These are phyloP conservation scores for Chaetodon auriga DNA, from an alignment of 2,113 vertebrate species.

Conservation along the genomic window DNA sequence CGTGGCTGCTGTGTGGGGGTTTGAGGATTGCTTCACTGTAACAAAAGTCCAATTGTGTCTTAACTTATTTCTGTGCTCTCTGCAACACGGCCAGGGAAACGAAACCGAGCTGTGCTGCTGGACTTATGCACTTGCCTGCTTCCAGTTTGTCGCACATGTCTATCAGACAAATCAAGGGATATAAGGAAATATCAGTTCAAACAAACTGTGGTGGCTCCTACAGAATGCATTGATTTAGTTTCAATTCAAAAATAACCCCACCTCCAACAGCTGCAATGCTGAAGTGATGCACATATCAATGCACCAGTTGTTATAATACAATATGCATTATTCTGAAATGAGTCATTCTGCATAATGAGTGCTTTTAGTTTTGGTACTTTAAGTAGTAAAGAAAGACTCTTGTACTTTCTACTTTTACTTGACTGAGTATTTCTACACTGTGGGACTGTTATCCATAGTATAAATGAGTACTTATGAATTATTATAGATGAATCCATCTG, in stretches of 20 bases:
- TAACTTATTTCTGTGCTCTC: slow-evolving; percentile 32
- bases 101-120: neutral
- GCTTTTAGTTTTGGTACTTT: neutral
- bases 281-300: neutral
- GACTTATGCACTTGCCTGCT: neutral
- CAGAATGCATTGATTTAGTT: too few species aligned
- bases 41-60: slow-evolving; percentile 67
- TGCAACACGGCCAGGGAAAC: slow-evolving; percentile 14
- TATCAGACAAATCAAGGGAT: neutral
- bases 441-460: neutral
- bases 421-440: neutral
- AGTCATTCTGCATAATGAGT: too few species aligned
- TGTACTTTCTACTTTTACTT: neutral
- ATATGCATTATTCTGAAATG: neutral
- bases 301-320: neutral
- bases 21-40: slow-evolving; percentile 30
- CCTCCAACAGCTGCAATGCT: neutral
- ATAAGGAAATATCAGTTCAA: too few species aligned
- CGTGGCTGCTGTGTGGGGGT: slow-evolving; percentile 46
- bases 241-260: too few species aligned
- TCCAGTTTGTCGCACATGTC: neutral
- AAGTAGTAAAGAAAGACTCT: neutral
- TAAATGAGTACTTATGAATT: neutral
- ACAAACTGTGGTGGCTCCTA: too few species aligned
- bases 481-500: neutral